Evolutionary conservation across 2,113 vertebrate species (phyloP).

Genomic region (Gnathonemus echidnorhynchus): DNA sequence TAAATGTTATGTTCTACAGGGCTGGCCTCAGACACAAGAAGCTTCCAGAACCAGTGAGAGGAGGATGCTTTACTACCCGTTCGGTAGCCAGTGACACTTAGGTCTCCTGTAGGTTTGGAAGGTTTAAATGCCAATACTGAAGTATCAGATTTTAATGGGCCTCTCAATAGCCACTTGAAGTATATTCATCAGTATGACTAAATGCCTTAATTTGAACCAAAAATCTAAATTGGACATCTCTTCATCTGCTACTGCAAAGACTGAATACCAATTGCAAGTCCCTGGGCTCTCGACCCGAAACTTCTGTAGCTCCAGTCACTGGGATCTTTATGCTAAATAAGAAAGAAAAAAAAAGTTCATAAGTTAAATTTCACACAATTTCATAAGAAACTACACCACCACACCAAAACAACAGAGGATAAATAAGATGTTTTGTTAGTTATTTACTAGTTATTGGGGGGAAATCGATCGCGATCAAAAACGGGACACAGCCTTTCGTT

Average conservation of each 20-base stretch:
- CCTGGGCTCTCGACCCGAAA: background rate
- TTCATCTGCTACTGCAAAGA: background rate
- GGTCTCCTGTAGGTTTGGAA: background rate
- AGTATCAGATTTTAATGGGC: background rate
- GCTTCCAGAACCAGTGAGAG: background rate
- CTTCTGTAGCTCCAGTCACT: background rate
- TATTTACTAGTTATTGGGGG: background rate
- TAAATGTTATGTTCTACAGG: constrained; percentile 3
- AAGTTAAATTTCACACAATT: background rate
- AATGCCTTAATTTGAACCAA: background rate
- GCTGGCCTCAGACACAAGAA: background rate
- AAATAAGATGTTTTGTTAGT: background rate
- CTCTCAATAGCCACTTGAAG: background rate
- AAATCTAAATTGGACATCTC: background rate
- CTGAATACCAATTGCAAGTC: background rate
- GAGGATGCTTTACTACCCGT: background rate
- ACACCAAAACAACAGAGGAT: background rate
- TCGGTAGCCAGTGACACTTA: background rate
- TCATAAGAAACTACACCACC: too few relatives aligned
- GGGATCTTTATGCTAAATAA: background rate
- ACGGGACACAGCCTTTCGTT: background rate
- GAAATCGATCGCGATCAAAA: background rate
- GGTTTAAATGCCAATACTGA: background rate
- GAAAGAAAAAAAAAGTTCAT: too few relatives aligned
- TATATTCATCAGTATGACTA: background rate